Evolutionary conservation across 2,888 invertebrate genomes (phyloP), one percentile per base, ranked within the genome.

Genomic region (Abrostola triplasia): DNA sequence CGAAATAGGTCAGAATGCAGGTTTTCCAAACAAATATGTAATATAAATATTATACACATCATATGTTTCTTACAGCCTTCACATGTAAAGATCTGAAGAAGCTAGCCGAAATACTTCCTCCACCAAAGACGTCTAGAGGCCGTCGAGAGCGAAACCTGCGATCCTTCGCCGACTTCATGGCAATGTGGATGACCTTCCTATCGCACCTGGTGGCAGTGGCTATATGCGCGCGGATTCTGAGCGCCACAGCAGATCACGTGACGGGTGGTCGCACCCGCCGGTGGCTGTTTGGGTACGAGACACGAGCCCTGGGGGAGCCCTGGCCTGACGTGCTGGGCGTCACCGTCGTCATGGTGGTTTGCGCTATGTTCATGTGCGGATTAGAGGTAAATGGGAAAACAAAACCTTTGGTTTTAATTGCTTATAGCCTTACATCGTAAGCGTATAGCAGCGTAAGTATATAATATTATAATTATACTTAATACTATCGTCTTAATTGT

Each of bases 261-360:
- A 96, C 95, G 38, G 95, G 92, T 13, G 95, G 95, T 0, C 87
- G 95, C 41, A 95, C 96, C n/a, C 92, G 96, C 64, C 92, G 95
- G 51, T 96, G 96, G 95, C 83, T 96, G 42, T 95, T 96, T 74
- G 96, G 96, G 1, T 92, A 95, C 74, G 95, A 95, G 80, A 95
- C 95, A 6, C 92, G 95, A 77, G 92, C 95, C 0, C 84, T 95
- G 59, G 96, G 95, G 0, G 96, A 96, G 77, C 95, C 96, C 0
- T 96, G 96, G 96, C 96, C 96, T 36, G 96, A 96, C 80, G 95
- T 96, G 5, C 80, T 96, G 5, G 96, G 96, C 6, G 95, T 96
- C 4, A 95, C 95, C 0, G 95, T 96, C 36, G 95, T 96, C 7
- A 93, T 95, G 82, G 95, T 96, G 0, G 95, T 96, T 5, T 95